Base-by-base conservation (phyloP, 2,797 vertebrate genomes). In the Pseudomugil gertrudae region DNA sequence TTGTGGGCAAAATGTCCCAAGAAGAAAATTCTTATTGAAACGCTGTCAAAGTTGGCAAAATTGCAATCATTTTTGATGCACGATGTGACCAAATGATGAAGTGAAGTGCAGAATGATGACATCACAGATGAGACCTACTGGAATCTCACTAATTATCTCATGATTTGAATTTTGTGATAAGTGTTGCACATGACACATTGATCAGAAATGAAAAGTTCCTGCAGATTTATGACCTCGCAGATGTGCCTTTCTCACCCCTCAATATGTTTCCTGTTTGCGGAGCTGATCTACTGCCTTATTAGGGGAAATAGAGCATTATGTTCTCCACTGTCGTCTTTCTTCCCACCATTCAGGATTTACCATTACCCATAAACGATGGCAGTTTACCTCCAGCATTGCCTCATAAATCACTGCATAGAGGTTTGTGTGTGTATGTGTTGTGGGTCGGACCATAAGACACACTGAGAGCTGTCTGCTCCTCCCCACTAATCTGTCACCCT, bases 281-380 rank as follows among this genome's bases (percentile, higher is more conserved):
- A 33, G 78, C 71, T 88, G 87, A 90, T 90, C 80, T 86, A 86
- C 68, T 43, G 48, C 86, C 86, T 84, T 87, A 91, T 94, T 93
- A 82, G 79, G 83, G 80, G 81, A 81, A 89, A 89, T 90, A 82
- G 87, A 90, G 85, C 89, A 83, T 91, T 90, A 88, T 92, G 78
- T 82, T 76, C 88, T 87, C 89, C 90, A 91, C 85, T 64, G 90
- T 72, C 83, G 70, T 90, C 85, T 81, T 86, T 93, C 93, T 91
- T 92, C 89, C 80, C 70, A 75, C 70, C 63, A 50, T 68, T 85
- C 86, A 89, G 89, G 91, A 94, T 95, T 95, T 94, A 93, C 69
- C 89, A 90, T 89, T 88, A 74, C 53, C 76, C 0, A 54, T 84
- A 77, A 94, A 91, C 90, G 92, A 92, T 93, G 92, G 93, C 76